Conservation (phyloP, 1,140 invertebrate species). For the Saxidomus purpurata region DNA sequence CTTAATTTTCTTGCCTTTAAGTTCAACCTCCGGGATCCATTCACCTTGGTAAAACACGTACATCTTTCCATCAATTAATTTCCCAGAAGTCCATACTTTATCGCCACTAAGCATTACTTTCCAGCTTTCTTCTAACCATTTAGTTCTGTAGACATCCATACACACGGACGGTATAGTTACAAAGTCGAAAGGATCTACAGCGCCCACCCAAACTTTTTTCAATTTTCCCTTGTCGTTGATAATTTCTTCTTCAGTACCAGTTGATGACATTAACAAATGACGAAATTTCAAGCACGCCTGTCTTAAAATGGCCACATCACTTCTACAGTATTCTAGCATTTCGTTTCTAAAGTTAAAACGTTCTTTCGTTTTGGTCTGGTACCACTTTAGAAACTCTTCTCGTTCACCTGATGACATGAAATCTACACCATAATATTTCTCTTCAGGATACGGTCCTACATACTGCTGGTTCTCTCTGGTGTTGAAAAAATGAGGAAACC, state of each 20-base stretch:
- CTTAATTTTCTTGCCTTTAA: not conserved
- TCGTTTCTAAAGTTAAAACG: conserved; percentile 66
- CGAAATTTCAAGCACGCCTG: conserved; percentile 63
- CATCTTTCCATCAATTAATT: not conserved
- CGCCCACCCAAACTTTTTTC: not conserved
- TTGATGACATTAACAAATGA: conserved; percentile 36
- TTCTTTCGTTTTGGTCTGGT: conserved; percentile 8
- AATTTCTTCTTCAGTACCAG: too few relatives aligned
- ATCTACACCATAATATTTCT: not conserved
- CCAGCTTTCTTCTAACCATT: conserved; percentile 66
- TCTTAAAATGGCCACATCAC: too few relatives aligned
- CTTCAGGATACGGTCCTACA: not conserved
- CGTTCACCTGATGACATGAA: not conserved
- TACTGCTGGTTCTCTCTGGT: conserved; percentile 30
- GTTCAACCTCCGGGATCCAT: not conserved
- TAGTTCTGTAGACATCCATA: conserved; percentile 55
- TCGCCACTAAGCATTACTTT: conserved; percentile 27
- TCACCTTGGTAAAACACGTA: not conserved
- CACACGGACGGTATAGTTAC: too few relatives aligned
- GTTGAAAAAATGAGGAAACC: conserved; percentile 50
- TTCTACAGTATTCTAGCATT: conserved; percentile 62
- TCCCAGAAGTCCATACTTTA: not conserved
- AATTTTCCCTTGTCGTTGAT: conserved; percentile 30
- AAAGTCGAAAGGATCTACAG: conserved; percentile 61
- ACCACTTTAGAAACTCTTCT: not conserved